A percentile compares a stretch with the other conserved stretches of the same genome.
Conservation (phyloP, 1,140 invertebrate genomes). For the Orussus abietinus region DNA sequence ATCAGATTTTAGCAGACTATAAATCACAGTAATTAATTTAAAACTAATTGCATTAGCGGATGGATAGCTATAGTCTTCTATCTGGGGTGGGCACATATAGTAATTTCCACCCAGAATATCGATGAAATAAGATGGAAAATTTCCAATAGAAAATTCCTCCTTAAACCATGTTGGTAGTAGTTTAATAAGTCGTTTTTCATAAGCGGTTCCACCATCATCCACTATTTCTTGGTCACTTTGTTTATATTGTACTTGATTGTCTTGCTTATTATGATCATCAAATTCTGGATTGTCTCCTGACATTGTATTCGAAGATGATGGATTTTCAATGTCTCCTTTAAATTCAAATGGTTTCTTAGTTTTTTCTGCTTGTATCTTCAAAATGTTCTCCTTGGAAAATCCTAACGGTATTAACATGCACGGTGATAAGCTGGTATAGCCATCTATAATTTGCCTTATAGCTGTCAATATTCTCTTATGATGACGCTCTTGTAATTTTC, state of each 20-base stretch:
- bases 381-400: slow-evolving; percentile 25
- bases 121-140: slow-evolving; percentile 61
- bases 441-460: slow-evolving; percentile 61
- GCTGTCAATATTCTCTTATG: slow-evolving; percentile 53
- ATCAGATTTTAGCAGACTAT: slow-evolving; percentile 58
- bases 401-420: slow-evolving; percentile 47
- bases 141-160: slow-evolving; percentile 56
- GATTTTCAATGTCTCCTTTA: slow-evolving; percentile 19
- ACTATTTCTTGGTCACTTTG: too few relatives aligned
- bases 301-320: slow-evolving; percentile 3
- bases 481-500: slow-evolving; percentile 54
- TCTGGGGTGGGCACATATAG: slow-evolving; percentile 67
- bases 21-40: slow-evolving; percentile 64
- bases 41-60: slow-evolving; percentile 61
- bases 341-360: slow-evolving; percentile 24
- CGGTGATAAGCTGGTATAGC: slow-evolving; percentile 58
- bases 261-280: too few relatives aligned
- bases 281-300: slow-evolving; percentile 14
- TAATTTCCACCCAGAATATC: slow-evolving; percentile 63
- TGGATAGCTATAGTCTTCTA: slow-evolving; percentile 63
- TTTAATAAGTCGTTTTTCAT: too few relatives aligned
- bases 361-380: slow-evolving; percentile 11
- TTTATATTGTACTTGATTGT: too few relatives aligned
- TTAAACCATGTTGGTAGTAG: slow-evolving; percentile 64
- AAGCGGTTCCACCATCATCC: too few relatives aligned